Base-by-base conservation (phyloP, 2,113 vertebrate genomes). In the Cyanoramphus novaezelandiae region DNA sequence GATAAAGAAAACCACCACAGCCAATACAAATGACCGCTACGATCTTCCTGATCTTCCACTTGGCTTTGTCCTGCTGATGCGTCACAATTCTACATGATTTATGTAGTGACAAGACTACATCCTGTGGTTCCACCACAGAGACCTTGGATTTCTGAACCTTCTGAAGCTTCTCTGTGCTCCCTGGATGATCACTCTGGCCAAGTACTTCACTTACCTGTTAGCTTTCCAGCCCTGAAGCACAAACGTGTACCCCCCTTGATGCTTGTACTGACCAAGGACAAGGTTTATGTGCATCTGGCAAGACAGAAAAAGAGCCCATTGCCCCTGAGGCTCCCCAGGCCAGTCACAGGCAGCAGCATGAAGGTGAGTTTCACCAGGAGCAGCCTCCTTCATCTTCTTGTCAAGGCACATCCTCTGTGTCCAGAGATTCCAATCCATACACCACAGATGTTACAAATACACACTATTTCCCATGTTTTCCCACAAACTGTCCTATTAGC, bases 221-320 rank as follows among this genome's bases (percentile, higher is more conserved):
- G 31, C 23, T 63, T 50, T 91, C 60, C 60, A 70, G 55, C 43
- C 52, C 57, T 35, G 44, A 70, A 53, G 29, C 28, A 68, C 47
- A 78, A 68, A 82, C 47, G 23, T 0, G 0, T 41, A 49, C 12
- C 17, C 46, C 0, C 2, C 49, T 41, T 1, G 2, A 11, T 0
- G 0, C 59, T 24, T 18, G 5, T n/a, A 24, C 19, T 44, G 50
- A 78, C 65, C 39, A 67, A 65, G 21, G 31, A 35, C 23, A 76
- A 35, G 62, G 69, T 37, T 86, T 49, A 20, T 29, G 43, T 41
- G 31, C 52, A 46, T 9, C 39, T 44, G 37, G 9, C 11, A 50
- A 41, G 41, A 28, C 8, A 15, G 13, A 1, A 9, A 7, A 5
- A 23, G 39, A 88, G 33, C 1, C 4, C 20, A 43, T 59, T 3